Evolutionary conservation across 2,888 invertebrate genomes (phyloP).

Genomic region (Epinotia ramella): DNA sequence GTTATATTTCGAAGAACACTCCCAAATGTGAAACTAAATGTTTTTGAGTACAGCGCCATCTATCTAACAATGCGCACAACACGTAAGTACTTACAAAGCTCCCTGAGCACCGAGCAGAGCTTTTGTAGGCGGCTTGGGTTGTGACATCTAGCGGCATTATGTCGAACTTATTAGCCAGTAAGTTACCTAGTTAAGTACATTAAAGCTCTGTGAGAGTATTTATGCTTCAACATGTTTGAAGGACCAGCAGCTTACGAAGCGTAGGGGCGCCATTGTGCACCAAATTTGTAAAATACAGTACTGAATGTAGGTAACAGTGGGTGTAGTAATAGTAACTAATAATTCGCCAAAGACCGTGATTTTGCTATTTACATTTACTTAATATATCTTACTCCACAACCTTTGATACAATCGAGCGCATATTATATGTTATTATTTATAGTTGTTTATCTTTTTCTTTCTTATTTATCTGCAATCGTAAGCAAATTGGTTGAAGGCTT

Average conservation of each 20-base stretch:
- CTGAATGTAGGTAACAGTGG: no score
- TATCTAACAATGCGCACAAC: conserved; percentile 24
- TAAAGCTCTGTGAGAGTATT: no score
- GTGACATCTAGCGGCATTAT: conserved; percentile 21
- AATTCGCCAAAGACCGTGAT: no score
- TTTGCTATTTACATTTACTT: no score
- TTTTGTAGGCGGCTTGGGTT: not conserved
- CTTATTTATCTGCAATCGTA: no score
- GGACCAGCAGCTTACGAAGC: not conserved
- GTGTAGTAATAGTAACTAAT: no score
- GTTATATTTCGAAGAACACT: not conserved
- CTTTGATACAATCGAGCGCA: no score
- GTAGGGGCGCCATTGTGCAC: not conserved
- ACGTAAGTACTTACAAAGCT: not conserved
- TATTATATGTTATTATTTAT: no score
- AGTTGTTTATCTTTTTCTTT: no score
- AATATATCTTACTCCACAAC: no score
- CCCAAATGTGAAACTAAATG: not conserved
- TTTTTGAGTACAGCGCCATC: conserved; percentile 43
- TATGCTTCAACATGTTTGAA: not conserved
- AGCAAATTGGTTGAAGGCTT: no score
- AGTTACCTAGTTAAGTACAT: not conserved
- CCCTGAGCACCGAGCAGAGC: conserved; percentile 6
- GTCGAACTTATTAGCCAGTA: not conserved
- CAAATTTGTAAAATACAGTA: not conserved